Base-by-base conservation (phyloP, 2,888 invertebrate genomes). In the Malthinus seriepunctatus region DNA sequence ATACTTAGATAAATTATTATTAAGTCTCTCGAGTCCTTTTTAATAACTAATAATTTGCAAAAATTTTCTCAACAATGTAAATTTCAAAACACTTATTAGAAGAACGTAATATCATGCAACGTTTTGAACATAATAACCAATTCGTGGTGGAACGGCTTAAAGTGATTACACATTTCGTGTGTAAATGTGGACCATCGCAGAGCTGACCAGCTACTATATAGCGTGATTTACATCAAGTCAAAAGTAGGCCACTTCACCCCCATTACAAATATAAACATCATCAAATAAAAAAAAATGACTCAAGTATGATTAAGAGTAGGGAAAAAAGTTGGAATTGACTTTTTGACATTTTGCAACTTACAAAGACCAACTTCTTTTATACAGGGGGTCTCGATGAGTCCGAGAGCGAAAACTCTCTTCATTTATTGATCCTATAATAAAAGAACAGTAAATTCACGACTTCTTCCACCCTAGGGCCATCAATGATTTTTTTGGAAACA, bases 171-270 rank as follows among this genome's bases (percentile, higher is more conserved):
- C 23, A 15, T 32, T n/a, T 10, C 10, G 10, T 39, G 32, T 32
- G 38, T 23, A 45, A 60, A 52, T 53, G 49, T 35, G 55, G 49
- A 58, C 52, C 53, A 61, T 39, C 38, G 32, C 46, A 10, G 38
- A 52, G 50, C 56, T 56, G 55, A 53, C 53, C 57, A 55, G 59
- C 52, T 67, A 51, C 62, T 61, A 62, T 23, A 23, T 67, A 62
- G 62, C 65, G 65, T 63, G 64, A 67, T 67, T 66, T 63, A 59
- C 59, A 52, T 47, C 39, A 52, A 54, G 38, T 63, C 54, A 62
- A 66, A 42, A 67, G 62, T 68, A 64, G 67, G 70, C 65, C 66
- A 65, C 65, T 51, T 60, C 42, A 50, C 61, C 23, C 23, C 63
- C 64, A 64, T 65, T 68, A 60, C 62, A 63, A 64, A 65, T 66